Percentiles rank a stretch among this genome's conserved stretches.
Conservation (phyloP, 30 jellyfish, hydroid and myxozoan genomes). For the Mastigias papua region DNA sequence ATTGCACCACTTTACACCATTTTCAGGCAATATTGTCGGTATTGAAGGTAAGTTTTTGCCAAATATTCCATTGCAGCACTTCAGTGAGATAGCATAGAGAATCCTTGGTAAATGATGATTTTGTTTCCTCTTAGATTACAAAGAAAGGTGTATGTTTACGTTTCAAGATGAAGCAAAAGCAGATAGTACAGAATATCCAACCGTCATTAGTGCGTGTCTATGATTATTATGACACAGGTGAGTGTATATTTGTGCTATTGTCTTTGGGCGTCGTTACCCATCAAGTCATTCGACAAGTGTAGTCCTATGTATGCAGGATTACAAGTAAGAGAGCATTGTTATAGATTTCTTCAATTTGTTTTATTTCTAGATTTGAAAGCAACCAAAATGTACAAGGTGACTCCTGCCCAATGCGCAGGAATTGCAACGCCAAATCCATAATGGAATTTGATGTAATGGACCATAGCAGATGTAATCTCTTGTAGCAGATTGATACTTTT, state of each 20-base stretch:
- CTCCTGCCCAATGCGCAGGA: slow-evolving; percentile 45
- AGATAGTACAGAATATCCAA: slow-evolving; percentile 63
- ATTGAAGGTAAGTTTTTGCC: neutral
- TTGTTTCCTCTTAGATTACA: slow-evolving; percentile 30
- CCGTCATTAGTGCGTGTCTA: slow-evolving; percentile 77
- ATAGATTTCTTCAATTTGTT: neutral
- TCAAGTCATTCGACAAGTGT: no score
- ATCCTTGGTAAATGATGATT: neutral
- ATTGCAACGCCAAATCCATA: slow-evolving; percentile 5
- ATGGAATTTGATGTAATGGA: no score
- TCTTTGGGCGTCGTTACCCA: no score
- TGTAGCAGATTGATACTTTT: no score
- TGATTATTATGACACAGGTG: slow-evolving; percentile 90
- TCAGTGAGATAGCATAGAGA: neutral
- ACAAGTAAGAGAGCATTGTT: neutral
- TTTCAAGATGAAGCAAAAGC: slow-evolving; percentile 57
- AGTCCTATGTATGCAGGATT: neutral
- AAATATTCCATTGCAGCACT: neutral
- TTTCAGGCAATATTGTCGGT: neutral
- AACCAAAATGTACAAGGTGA: slow-evolving; percentile 23
- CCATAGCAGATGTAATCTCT: no score
- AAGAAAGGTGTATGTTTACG: slow-evolving; percentile 64
- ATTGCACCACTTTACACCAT: neutral
- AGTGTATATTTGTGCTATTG: neutral
- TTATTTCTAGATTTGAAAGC: slow-evolving; percentile 21